Conservation (phyloP, 2,113 vertebrate species). For the Mystacornis crossleyi region DNA sequence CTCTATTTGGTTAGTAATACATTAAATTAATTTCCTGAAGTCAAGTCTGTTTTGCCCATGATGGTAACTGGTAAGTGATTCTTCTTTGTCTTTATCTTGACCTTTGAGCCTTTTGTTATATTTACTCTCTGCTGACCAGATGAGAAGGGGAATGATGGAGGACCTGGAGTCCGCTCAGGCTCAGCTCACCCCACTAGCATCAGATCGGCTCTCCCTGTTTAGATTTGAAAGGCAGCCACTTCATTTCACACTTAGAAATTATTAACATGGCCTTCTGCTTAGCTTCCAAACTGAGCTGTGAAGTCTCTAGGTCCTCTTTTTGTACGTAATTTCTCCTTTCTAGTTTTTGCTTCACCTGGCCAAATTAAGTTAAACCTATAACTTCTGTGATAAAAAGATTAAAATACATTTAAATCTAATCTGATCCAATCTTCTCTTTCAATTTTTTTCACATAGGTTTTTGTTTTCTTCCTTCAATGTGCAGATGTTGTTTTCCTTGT, state of each 20-base stretch:
- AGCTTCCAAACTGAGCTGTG: not conserved
- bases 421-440: not conserved
- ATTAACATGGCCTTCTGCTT: not conserved
- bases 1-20: not conserved
- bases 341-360: slow-evolving; percentile 9
- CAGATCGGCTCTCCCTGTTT: not conserved
- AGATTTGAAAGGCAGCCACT: not conserved
- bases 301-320: not conserved
- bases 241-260: not conserved
- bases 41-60: not conserved
- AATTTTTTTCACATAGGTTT: not conserved
- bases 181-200: not conserved
- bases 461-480: not conserved
- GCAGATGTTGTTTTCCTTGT: not conserved
- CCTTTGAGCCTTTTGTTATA: not conserved
- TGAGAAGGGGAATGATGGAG: not conserved
- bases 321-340: slow-evolving; percentile 23
- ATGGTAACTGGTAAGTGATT: not conserved
- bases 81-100: not conserved
- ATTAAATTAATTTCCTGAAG: not conserved
- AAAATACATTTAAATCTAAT: not conserved
- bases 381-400: slow-evolving; percentile 41
- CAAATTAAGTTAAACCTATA: slow-evolving; percentile 44
- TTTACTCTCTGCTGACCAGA: not conserved
- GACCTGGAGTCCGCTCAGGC: not conserved